Base-by-base conservation (phyloP, 2,888 invertebrate species). In the Scaptomyza caliginosa region DNA sequence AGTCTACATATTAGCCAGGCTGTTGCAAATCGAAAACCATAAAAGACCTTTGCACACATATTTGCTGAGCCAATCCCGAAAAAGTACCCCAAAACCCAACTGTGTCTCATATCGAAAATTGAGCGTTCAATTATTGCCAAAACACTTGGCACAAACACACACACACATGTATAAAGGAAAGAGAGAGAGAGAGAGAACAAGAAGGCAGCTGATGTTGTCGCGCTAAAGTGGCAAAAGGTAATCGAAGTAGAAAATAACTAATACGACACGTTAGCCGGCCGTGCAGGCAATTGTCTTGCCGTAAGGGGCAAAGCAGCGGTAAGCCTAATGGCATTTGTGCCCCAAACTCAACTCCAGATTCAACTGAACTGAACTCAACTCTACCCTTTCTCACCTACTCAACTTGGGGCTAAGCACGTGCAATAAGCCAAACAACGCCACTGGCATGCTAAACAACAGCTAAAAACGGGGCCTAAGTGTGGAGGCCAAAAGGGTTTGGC, bases 341-440 rank as follows among this genome's bases (percentile, higher is more conserved):
- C 70, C 58, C 26, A 3, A 26, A 16, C 23, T 7, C 26, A 8
- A 28, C 46, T 32, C 26, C 10, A 19, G 38, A 17, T 21, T 32
- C 46, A 21, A 46, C 21, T 34, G 28, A 54, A 75, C 76, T 48
- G 34, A 36, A 19, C 50, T 36, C 13, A 13, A 43, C 52, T 38
- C 43, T 13, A 3, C 11, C 21, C 32, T 11, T n/a, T 10, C 13
- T 46, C 49, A 56, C 45, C 67, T 36, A 34, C 43, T 34, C 70
- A 45, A 36, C 71, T 34, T 52, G 71, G 11, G 78, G 78, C 69
- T 67, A 86, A 81, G 81, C 81, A 81, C 81, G 81, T 81, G 81
- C 81, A 81, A 83, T 88, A 81, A 81, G 81, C 88, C 81, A 81
- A 81, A 86, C 88, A 81, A 88, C 86, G 88, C 88, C 86, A 66